A percentile compares a stretch with the other conserved stretches of the same genome.
Evolutionary conservation across 2,113 vertebrate species (phyloP).

Genomic region (Rhabdomys dilectus): DNA sequence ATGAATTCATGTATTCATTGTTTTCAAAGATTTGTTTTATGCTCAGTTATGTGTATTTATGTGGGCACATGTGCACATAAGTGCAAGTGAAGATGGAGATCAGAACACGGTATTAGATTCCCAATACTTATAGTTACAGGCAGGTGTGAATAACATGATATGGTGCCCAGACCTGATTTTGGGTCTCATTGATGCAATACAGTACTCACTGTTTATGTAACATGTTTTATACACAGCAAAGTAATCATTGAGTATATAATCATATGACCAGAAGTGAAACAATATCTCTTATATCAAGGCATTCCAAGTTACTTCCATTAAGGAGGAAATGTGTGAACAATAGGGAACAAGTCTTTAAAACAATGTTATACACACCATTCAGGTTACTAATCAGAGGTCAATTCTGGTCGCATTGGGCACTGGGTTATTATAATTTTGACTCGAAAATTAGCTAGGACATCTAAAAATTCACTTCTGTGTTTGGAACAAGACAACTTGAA

Average conservation of each 20-base stretch:
- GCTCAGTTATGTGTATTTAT: neutral
- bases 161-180: too few species aligned
- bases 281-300: neutral
- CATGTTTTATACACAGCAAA: neutral
- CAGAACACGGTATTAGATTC: neutral
- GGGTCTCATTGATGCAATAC: too few species aligned
- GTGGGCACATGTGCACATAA: neutral
- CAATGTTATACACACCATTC: neutral
- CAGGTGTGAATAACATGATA: neutral
- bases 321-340: neutral
- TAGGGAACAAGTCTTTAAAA: neutral
- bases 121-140: neutral
- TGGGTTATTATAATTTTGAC: conserved; percentile 59
- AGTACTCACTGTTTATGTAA: neutral
- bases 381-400: conserved; percentile 3
- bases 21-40: neutral
- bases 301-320: neutral
- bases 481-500: conserved; percentile 77
- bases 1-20: neutral
- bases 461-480: conserved; percentile 77
- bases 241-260: neutral
- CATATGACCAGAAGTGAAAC: neutral
- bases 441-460: conserved; percentile 73
- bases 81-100: neutral
- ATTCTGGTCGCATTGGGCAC: conserved; percentile 1